These are phyloP conservation scores for Leucophenga maculata DNA, from an alignment of 2,888 invertebrate species.

Conservation along the genomic window DNA sequence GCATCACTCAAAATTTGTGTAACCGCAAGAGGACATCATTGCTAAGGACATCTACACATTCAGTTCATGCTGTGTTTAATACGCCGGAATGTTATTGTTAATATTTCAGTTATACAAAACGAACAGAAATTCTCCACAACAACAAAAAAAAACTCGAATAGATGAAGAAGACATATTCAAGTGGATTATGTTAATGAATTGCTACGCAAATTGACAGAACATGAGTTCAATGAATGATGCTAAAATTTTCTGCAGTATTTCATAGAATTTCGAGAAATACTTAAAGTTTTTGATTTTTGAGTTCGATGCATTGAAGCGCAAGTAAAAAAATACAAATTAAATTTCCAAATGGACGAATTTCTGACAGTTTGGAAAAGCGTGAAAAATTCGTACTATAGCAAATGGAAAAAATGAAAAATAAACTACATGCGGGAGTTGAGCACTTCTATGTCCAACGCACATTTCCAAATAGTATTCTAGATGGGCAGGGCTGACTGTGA, in stretches of 20 bases:
- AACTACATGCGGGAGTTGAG: not conserved
- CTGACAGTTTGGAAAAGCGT: conserved; percentile 63
- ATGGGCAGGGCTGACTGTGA: not conserved
- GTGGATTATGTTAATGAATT: conserved; percentile 17
- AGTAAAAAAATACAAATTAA: conserved; percentile 60
- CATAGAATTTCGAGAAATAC: not conserved
- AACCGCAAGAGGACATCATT: conserved; percentile 53
- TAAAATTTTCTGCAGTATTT: not conserved
- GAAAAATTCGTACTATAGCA: conserved; percentile 52
- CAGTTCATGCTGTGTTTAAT: conserved; percentile 48
- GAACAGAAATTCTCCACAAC: conserved; percentile 28
- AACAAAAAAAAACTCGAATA: not conserved
- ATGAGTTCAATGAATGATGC: not conserved
- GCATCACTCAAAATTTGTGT: conserved; percentile 49
- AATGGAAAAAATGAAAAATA: conserved; percentile 26
- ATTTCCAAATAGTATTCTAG: conserved; percentile 51
- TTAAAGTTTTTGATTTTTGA: not conserved
- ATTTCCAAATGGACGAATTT: conserved; percentile 52
- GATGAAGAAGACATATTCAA: not conserved
- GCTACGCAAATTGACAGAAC: not conserved
- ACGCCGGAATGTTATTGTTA: conserved; percentile 43
- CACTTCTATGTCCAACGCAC: conserved; percentile 43
- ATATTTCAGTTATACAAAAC: conserved; percentile 41
- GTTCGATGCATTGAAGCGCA: conserved; percentile 18
- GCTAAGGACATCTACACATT: conserved; percentile 47